Evolutionary conservation across 2,888 invertebrate genomes (phyloP), one percentile per base, ranked within the genome.

Genomic region (Raillietiella orientalis): DNA sequence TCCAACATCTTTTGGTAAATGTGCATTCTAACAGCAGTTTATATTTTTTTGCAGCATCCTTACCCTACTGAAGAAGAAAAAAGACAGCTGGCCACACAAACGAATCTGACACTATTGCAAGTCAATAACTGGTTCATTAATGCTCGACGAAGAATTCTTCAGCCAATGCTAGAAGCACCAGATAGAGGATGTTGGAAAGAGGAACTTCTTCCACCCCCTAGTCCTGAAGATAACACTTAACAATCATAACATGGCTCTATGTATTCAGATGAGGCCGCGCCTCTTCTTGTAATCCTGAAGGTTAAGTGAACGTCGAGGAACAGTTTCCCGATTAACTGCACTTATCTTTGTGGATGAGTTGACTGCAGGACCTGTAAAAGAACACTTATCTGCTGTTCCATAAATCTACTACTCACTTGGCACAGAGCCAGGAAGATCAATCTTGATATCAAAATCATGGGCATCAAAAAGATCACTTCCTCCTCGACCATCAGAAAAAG

Each of bases 61-160:
- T 84, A 84, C 44, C 84, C 84, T 1, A 79, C 79, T 25, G 82
- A 82, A 46, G 82, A 82, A 41, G 79, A 84, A 45, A 84, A 84
- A 45, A 60, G 75, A 16, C 64, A 71, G 32, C 66, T 84, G 31
- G 77, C 79, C 3, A 63, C 65, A 14, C 72, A 79, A 45, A 82
- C 82, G 17, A 65, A 77, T 38, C 57, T 84, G 29, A 79, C 79
- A 1, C 49, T 77, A 26, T 53, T 75, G 23, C 77, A 77, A 50
- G 77, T 82, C 32, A 75, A 75, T 52, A 75, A 74, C 43, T 75
- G 75, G 74, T 75, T 84, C 47, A 82, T 84, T 35, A 84, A 84
- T 50, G 84, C 84, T 3, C 55, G 84, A 19, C 58, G 84, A 30
- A 55, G 82, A 35, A 82, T 82, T 37, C 52, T 82, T 27, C 79